Base-by-base conservation (phyloP, 2,797 vertebrate species). In the Naso thynnoides region DNA sequence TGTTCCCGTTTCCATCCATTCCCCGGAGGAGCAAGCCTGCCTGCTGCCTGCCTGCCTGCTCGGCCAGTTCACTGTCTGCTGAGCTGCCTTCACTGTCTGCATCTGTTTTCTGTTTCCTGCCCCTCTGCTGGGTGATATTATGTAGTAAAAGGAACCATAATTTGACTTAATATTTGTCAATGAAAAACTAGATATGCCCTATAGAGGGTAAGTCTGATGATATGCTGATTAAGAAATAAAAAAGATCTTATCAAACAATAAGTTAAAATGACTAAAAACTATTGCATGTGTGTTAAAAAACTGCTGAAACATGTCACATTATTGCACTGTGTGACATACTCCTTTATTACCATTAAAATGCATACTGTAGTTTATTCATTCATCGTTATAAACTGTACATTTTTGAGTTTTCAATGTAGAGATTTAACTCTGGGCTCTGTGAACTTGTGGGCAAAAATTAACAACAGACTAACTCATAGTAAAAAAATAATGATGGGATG, bases 1-100 rank as follows among this genome's bases (percentile, higher is more conserved):
- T 86, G 82, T 88, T 93, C 87, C 84, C 64, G 19, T 90, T 91
- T 88, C 75, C 55, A 82, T 64, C 45, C 73, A 23, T 88, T 91
- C 69, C 88, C 86, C 50, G 14, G 84, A 91, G 89, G 82, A 86
- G 62, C 55, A 15, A 41, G 73, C 49, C 68, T 56, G 74, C 74
- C 70, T 56, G 74, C 74, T 78, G 79, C 74, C 70, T 72, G 79
- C 70, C 72, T 72, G 74, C 61, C 66, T 26, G 69, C 59, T n/a
- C n/a, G n/a, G n/a, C n/a, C n/a, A n/a, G n/a, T n/a, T n/a, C n/a
- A n/a, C 78, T 60, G 80, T 67, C 73, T 41, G 47, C 82, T 75
- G 78, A 69, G 67, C 83, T 90, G 65, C 63, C 69, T 73, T 78
- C 78, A 57, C 77, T 64, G 71, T 78, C 76, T 50, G 70, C 3